phyloP scores from a whole-genome alignment of 2,797 vertebrate genomes.

The Oreortyx pictus region DNA sequence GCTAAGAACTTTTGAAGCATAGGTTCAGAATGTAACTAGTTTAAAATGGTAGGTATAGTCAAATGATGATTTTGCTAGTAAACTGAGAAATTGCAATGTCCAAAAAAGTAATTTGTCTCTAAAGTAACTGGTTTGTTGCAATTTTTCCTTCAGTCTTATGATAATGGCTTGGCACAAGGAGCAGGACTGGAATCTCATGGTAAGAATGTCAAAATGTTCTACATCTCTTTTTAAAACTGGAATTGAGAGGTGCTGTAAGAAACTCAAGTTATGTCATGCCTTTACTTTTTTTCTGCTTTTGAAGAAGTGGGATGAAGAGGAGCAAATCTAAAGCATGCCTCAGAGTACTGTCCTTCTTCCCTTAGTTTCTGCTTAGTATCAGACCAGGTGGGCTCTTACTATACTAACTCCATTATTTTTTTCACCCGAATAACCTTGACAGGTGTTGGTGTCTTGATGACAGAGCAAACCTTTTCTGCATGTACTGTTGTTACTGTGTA shows the following conservation, averaged over 20 bases:
- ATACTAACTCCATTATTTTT: background rate
- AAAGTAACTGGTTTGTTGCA: conserved; percentile 1
- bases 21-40: background rate
- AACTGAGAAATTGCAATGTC: background rate
- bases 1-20: background rate
- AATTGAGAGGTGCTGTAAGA: background rate
- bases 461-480: background rate
- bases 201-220: conserved; percentile 79
- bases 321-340: background rate
- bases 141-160: conserved; percentile 89
- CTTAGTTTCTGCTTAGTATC: background rate
- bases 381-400: background rate
- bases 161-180: conserved; percentile 96
- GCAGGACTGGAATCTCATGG: conserved; percentile 96
- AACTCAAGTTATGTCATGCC: background rate
- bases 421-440: background rate
- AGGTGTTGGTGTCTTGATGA: background rate
- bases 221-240: background rate
- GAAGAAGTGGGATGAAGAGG: background rate
- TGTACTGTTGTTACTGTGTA: background rate
- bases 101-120: background rate
- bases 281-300: background rate
- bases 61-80: background rate
- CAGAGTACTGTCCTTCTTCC: background rate
- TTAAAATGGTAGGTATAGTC: background rate